A percentile compares a stretch with the other conserved stretches of the same genome.
These are phyloP conservation scores for human (Homo sapiens) DNA, from an alignment of 2,113 vertebrate genomes.

Conservation along the genomic window DNA sequence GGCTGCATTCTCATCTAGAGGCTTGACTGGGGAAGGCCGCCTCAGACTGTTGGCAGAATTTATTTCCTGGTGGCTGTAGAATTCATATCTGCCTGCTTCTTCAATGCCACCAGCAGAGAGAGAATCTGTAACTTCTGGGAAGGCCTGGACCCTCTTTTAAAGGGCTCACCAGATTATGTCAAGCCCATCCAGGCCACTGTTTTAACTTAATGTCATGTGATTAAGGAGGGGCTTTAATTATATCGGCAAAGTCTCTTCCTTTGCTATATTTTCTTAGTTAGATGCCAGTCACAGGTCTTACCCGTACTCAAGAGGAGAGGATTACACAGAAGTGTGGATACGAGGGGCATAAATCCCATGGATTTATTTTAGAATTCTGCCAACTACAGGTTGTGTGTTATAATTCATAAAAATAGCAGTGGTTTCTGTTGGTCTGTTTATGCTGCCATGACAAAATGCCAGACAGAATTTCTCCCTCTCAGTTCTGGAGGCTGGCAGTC, in stretches of 20 bases:
- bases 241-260: not conserved
- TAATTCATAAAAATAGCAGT: not conserved
- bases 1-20: not conserved
- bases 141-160: not conserved
- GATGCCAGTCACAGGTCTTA: not conserved
- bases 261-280: not conserved
- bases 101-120: not conserved
- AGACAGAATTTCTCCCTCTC: not conserved
- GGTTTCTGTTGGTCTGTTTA: not conserved
- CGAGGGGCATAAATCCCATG: not conserved
- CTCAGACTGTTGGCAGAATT: not conserved
- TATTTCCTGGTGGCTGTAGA: not conserved
- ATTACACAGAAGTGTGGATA: not conserved
- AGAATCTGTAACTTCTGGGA: not conserved
- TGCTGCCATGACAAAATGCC: not conserved
- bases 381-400: not conserved
- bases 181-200: not conserved
- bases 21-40: not conserved
- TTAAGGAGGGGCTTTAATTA: not conserved
- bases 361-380: not conserved
- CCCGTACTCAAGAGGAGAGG: not conserved
- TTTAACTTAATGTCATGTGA: not conserved
- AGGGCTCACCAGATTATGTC: not conserved
- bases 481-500: not conserved
- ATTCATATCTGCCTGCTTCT: not conserved